Evolutionary conservation across 2,888 invertebrate genomes (phyloP), one percentile per base, ranked within the genome.

Genomic region (Trilocha varians): DNA sequence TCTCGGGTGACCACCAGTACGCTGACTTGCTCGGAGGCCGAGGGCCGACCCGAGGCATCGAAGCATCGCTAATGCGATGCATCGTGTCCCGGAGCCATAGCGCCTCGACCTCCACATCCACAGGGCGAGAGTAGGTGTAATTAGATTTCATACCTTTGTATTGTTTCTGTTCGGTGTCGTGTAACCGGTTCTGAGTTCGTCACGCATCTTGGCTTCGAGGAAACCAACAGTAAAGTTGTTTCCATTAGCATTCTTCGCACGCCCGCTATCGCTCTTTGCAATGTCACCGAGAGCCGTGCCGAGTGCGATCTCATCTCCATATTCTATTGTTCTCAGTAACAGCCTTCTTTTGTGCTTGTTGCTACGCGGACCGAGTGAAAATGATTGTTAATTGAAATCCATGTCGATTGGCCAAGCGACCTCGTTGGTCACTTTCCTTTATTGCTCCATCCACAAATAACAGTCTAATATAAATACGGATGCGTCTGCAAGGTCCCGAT

Each of bases 201-300:
- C 77, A 77, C 76, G 80, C 78, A 70, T 69, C 65, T 65, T 61
- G 65, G 55, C 62, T 80, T 78, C 78, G 68, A 68, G 73, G 77
- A 79, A 83, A 78, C 71, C 70, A 79, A 77, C 80, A 76, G 78
- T 67, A 66, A 60, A 61, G 56, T 75, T 78, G 77, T 76, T 77
- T 69, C 71, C 69, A 76, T 76, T 68, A 65, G 66, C 72, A 80
- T 80, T 78, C 78, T 71, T 73, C 64, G 69, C 78, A 73, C 73
- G 75, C 64, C 61, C 55, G 66, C 60, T 57, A 56, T 63, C 57
- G 61, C 57, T 61, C 57, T 59, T 62, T 60, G 55, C 67, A 62
- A 65, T 64, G 62, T 62, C 65, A 63, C 57, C 65, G 58, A 60
- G 59, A 59, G 61, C 50, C 47, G 49, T 25, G 48, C 53, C 54